Evolutionary conservation across 2,888 invertebrate genomes (phyloP).

Genomic region (Hololepta plana): DNA sequence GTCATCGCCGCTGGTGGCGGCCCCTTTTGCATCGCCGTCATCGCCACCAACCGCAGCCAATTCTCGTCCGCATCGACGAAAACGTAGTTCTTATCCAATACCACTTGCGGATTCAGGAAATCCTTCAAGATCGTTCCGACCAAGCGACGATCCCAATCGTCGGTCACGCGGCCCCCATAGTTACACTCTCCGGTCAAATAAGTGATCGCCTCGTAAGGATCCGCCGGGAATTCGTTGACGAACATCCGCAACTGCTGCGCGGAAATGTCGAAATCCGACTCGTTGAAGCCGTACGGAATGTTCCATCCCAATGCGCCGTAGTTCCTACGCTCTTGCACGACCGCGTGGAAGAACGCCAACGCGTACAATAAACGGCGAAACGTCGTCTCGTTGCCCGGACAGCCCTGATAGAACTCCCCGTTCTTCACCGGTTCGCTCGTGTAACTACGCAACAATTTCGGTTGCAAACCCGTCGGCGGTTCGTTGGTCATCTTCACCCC

Average conservation of each 20-base stretch:
- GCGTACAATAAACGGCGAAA: constrained; percentile 66
- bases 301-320: constrained; percentile 78
- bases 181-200: constrained; percentile 84
- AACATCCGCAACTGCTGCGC: constrained; percentile 66
- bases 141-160: constrained; percentile 66
- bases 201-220: constrained; percentile 65
- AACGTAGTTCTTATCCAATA: constrained; percentile 42
- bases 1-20: too few species aligned
- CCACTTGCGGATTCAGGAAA: constrained; percentile 48
- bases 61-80: constrained; percentile 23
- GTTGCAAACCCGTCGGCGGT: constrained; percentile 71
- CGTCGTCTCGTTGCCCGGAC: constrained; percentile 54
- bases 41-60: constrained; percentile 28
- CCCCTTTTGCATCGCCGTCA: constrained; percentile 26
- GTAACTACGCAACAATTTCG: constrained; percentile 70
- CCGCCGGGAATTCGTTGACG: constrained; percentile 56
- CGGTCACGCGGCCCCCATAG: constrained; percentile 74
- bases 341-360: constrained; percentile 69
- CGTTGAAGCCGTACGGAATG: constrained; percentile 66
- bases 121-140: constrained; percentile 55
- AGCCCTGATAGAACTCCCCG: constrained; percentile 56
- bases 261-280: constrained; percentile 70
- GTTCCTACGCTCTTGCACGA: constrained; percentile 62
- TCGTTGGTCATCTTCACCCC: constrained; percentile 90
- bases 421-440: constrained; percentile 74